Conservation (phyloP, 2,797 vertebrate genomes). For the Lepilemur ruficaudatus region DNA sequence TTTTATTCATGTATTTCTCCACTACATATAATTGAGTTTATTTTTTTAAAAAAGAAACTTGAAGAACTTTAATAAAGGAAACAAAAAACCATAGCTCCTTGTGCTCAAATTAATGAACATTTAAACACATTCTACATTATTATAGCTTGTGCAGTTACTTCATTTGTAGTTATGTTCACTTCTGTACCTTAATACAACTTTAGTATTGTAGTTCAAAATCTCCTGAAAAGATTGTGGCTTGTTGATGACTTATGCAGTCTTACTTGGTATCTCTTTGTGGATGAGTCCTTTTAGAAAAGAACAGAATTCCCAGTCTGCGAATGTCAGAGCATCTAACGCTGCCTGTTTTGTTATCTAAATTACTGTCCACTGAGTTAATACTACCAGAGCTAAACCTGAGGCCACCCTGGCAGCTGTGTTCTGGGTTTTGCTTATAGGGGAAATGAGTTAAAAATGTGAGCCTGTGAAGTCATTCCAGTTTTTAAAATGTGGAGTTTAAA, state of each 20-base stretch:
- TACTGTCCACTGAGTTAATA: not conserved
- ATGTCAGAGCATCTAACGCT: not conserved
- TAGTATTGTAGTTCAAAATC: not conserved
- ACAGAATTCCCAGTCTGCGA: not conserved
- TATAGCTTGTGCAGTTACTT: not conserved
- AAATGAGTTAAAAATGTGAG: conserved; percentile 33
- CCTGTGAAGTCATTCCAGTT: not conserved
- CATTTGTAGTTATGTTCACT: not conserved
- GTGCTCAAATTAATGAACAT: not conserved
- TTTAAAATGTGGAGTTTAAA: conserved; percentile 44
- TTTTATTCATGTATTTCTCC: conserved; percentile 25
- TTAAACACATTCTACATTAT: not conserved
- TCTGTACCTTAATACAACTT: not conserved
- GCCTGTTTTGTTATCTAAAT: not conserved
- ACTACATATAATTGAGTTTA: not conserved
- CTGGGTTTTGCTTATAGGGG: not conserved
- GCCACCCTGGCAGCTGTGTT: not conserved
- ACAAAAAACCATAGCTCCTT: not conserved
- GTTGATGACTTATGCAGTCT: not conserved
- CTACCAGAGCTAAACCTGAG: not conserved
- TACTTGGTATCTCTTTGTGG: not conserved
- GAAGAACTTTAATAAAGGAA: conserved; percentile 36
- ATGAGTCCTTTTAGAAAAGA: not conserved
- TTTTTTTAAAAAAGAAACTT: conserved; percentile 26
- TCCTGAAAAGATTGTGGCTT: not conserved